Base-by-base conservation (phyloP, 2,113 vertebrate species). In the Centropus unirufus region DNA sequence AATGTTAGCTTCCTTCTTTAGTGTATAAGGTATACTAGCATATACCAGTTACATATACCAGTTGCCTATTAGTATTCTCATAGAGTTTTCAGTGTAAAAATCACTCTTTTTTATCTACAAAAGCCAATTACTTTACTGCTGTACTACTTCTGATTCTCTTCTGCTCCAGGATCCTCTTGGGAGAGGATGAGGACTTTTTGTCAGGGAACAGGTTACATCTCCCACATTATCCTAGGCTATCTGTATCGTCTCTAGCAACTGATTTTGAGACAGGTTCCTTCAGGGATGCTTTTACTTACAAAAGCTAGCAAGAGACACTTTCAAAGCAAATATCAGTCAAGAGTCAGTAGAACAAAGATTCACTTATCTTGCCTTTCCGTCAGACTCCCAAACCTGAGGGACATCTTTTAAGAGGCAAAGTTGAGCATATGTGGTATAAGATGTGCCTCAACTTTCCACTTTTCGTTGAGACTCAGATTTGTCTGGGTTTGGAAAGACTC, bases 21-120 rank as follows among this genome's bases (percentile, higher is more conserved):
- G 26, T 8, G 83, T 83, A 36, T 74, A n/a, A 62, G 26, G 11
- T 61, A 49, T 68, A 12, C 26, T 47, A 61, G 7, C 12, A 83
- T 44, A 39, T 76, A 80, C 0, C 0, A 62, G 13, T 47, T 62
- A 36, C 12, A 83, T 44, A 39, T 76, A 80, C 0, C 0, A 62
- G 13, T 47, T 62, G 34, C 16, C 26, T 69, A 11, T 44, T 61
- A 68, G 9, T 17, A 76, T 83, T 76, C 23, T n/a, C 20, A 62
- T 29, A 59, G 26, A 82, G 6, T 12, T 88, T 87, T 57, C 46
- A 76, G 24, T 40, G 46, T 3, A 79, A 69, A 90, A 83, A 75
- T 66, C 11, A 8, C 27, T 70, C 57, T 27, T 36, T 89, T 42
- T 4, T 40, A 73, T 34, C 16, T 80, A 64, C 29, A 83, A 69